phyloP scores from a whole-genome alignment of 2,888 invertebrate species.

The Sminthurides aquaticus region DNA sequence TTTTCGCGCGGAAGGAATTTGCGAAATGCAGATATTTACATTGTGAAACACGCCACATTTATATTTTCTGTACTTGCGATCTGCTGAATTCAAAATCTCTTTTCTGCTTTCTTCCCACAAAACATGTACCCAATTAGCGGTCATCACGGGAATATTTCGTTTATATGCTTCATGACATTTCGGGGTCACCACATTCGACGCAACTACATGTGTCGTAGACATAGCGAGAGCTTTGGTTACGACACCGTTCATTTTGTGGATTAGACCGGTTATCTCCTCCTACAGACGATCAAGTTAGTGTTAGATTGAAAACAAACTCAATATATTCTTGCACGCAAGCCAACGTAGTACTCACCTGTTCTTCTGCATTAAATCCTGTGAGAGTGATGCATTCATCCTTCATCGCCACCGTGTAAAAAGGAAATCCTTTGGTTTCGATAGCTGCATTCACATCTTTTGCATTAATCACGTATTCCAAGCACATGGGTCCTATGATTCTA shows the following conservation, averaged over 20 bases:
- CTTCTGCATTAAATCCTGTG: constrained; percentile 51
- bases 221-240: constrained; percentile 21
- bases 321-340: too few relatives aligned
- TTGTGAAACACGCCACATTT: constrained; percentile 68
- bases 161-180: constrained; percentile 57
- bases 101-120: constrained; percentile 68
- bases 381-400: constrained; percentile 60
- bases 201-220: constrained; percentile 38
- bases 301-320: too few relatives aligned
- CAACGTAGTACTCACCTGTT: constrained; percentile 21
- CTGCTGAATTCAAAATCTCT: constrained; percentile 57
- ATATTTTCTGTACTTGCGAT: constrained; percentile 57
- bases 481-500: constrained; percentile 75
- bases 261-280: constrained; percentile 16
- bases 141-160: constrained; percentile 64
- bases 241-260: constrained; percentile 34
- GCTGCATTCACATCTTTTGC: constrained; percentile 44
- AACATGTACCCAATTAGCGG: constrained; percentile 67
- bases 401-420: constrained; percentile 78
- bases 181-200: constrained; percentile 22
- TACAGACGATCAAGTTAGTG: background rate
- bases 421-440: constrained; percentile 66
- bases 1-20: constrained; percentile 59
- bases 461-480: constrained; percentile 52
- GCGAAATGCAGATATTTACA: constrained; percentile 69